Evolutionary conservation across 2,113 vertebrate species (phyloP).

Genomic region (Coptodon rendalli): DNA sequence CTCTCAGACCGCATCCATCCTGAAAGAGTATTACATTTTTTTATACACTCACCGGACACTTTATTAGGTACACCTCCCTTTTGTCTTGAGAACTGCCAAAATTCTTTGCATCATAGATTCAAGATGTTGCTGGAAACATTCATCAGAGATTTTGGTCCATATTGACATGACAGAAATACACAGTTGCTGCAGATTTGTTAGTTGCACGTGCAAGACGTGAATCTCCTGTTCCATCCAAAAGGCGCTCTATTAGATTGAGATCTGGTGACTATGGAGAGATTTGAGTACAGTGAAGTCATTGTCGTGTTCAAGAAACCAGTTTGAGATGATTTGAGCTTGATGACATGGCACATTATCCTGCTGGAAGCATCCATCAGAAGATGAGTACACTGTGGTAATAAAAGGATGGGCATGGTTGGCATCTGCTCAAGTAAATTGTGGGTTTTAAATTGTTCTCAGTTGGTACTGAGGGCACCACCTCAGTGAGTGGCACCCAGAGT

Average conservation of each 20-base stretch:
- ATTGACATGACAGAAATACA: background rate
- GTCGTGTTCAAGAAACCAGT: background rate
- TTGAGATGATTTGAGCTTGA: background rate
- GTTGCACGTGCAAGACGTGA: background rate
- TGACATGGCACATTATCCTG: background rate
- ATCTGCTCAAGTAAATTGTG: background rate
- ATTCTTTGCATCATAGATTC: background rate
- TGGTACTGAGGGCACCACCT: background rate
- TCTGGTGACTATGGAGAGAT: background rate
- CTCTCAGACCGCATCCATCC: background rate
- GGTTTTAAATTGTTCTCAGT: background rate
- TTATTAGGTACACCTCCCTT: background rate
- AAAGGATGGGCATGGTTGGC: background rate
- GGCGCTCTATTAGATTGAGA: background rate
- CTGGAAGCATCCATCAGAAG: background rate
- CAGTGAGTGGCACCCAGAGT: background rate
- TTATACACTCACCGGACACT: background rate
- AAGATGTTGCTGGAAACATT: background rate
- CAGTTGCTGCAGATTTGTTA: background rate
- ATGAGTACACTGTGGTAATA: background rate
- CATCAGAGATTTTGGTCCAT: background rate
- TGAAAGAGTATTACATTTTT: background rate
- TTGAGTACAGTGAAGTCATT: background rate
- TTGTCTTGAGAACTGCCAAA: background rate
- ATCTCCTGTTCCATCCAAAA: background rate